A percentile compares a stretch with the other conserved stretches of the same genome.
Evolutionary conservation across 1,140 invertebrate genomes (phyloP).

Genomic region (Atta cephalotes): DNA sequence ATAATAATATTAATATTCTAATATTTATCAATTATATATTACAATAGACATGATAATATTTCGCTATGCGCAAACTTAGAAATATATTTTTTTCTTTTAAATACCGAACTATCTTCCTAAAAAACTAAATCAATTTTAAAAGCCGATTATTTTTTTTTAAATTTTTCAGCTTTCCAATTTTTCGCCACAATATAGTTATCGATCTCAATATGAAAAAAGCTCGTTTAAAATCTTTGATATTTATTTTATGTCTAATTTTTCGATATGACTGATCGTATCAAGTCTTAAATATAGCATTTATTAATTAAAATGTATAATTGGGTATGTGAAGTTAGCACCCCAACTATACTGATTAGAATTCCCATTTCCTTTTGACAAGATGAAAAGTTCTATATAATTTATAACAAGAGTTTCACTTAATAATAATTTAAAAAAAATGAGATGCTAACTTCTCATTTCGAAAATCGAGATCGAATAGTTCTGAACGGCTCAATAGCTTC

Average conservation of each 20-base stretch:
- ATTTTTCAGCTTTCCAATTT: constrained; percentile 1
- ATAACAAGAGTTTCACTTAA: too few species aligned
- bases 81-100: neutral
- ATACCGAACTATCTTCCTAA: neutral
- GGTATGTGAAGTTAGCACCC: too few species aligned
- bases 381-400: too few species aligned
- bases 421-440: too few species aligned
- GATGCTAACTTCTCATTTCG: too few species aligned
- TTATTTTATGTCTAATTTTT: neutral
- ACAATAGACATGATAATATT: neutral
- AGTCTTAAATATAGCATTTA: neutral
- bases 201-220: neutral
- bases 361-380: too few species aligned
- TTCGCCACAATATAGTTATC: neutral
- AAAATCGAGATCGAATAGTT: too few species aligned
- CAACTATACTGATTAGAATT: too few species aligned
- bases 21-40: neutral
- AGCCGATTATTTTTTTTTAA: neutral
- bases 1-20: neutral
- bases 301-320: neutral
- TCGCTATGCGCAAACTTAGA: neutral
- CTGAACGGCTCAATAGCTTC: too few species aligned
- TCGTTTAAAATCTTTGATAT: neutral
- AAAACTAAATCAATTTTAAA: neutral
- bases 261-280: neutral